Base-by-base conservation (phyloP, 2,797 vertebrate genomes). In the Cetoscarus ocellatus region DNA sequence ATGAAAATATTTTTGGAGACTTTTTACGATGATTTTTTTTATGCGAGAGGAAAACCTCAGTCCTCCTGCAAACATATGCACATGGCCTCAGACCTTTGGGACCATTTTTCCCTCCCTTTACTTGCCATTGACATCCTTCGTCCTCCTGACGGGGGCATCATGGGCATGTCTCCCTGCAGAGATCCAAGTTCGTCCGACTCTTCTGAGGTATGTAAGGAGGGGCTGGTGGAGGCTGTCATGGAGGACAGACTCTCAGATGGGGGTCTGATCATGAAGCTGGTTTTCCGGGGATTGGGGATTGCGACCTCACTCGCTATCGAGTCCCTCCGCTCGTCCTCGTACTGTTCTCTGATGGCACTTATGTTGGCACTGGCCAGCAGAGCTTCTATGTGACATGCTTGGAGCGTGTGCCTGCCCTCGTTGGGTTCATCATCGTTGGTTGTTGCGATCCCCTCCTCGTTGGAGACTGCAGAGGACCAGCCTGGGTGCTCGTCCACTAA, bases 101-200 rank as follows among this genome's bases (percentile, higher is more conserved):
- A 27, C 27, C 12, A 12, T 42, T 10, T 49, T 6, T 10, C 10
- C 61, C 61, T 77, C 77, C 61, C 44, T 88, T 83, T 94, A 96
- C 96, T 96, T 95, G 92, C 96, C 96, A 98, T 96, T 65, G 96
- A 97, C 91, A 96, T 93, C 79, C 95, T 94, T 40, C 94, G 94
- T 35, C 93, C 95, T 67, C 86, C 86, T 5, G 91, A 51, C 15
- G 95, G 90, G 1, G 93, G 92, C 86, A 92, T 94, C 85, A 94
- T 92, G 8, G 92, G 85, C 80, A 92, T 90, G 75, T 95, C 95
- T 55, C 92, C 88, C 62, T 79, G 91, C 74, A 95, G 88, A 0
- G 88, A 91, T 3, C 92, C 91, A 44, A 95, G 93, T 59, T 96
- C 91, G 34, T 92, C 95, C 0, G 94, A 95, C 77, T 92, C 94